Base-by-base conservation (phyloP, 2,113 vertebrate genomes). In the Psammodynastes pulverulentus region DNA sequence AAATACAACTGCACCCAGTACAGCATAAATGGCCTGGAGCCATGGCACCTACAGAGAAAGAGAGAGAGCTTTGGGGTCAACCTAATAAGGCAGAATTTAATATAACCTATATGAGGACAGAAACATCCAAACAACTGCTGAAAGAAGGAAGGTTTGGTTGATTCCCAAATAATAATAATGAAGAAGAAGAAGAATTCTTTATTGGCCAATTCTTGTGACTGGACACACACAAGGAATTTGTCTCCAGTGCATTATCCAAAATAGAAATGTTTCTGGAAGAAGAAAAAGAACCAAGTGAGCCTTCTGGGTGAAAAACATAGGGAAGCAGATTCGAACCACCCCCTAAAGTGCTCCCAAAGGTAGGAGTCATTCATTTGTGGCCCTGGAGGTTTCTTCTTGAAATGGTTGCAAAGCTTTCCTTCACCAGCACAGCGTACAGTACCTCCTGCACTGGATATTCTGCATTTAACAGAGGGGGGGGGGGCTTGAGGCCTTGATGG, bases 1-100 rank as follows among this genome's bases (percentile, higher is more conserved):
- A 91, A 99, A 99, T 88, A 99, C 96, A 24, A 98, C 96, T 1
- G 99, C 98, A 94, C 98, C 99, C 10, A 99, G 96, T 4, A 94
- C 96, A 24, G 98, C 98, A 0, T 98, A 99, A 90, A 98, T 92
- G 0, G 96, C 97, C 0, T 99, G 98, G 62, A 99, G 96, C 98
- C 98, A 99, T 0, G 98, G 98, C 23, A 99, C 98, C 99, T 99
- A 91, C 2, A 39, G 54, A 84, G 56, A 15, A 79, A 26, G 2
- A 91, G 23, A 93, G 0, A 43, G 12, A 88, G 24, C 9, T 46
- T n/a, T 23, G 84, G 67, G 24, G 21, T 93, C 56, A 91, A 90
- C 3, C 13, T 48, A 48, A 85, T 29, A 39, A 12, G 52, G 13
- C 9, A 56, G 10, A 54, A 48, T 48, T 12, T 13, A 49, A 8